phyloP scores from a whole-genome alignment of 2,888 invertebrate species.

The Argyresthia goedartella region DNA sequence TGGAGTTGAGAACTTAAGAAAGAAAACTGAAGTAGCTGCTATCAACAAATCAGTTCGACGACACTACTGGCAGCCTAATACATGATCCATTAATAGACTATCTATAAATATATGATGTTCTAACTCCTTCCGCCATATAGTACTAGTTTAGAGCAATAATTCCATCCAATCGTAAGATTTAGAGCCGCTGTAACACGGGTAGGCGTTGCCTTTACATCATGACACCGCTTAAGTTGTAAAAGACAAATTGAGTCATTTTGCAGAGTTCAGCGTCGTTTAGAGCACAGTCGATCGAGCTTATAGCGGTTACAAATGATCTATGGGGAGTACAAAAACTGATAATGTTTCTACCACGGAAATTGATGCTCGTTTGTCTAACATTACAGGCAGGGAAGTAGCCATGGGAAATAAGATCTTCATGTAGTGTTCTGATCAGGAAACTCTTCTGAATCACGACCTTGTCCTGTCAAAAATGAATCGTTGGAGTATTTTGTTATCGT shows the following conservation, averaged over 20 bases:
- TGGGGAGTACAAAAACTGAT: neutral
- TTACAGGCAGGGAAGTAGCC: neutral
- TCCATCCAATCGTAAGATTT: neutral
- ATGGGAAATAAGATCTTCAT: neutral
- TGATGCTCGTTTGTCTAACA: neutral
- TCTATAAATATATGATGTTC: too few relatives aligned
- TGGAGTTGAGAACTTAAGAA: too few relatives aligned
- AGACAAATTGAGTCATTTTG: slow-evolving; percentile 54
- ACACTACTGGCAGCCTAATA: too few relatives aligned
- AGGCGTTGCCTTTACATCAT: slow-evolving; percentile 50
- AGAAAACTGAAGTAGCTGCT: too few relatives aligned
- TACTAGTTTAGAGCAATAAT: neutral
- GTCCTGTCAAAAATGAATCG: neutral
- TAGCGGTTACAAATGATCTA: too few relatives aligned
- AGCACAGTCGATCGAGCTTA: neutral
- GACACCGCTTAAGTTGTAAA: slow-evolving; percentile 39
- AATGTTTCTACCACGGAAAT: neutral
- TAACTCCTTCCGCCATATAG: too few relatives aligned
- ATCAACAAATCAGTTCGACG: too few relatives aligned
- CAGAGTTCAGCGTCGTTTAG: slow-evolving; percentile 27
- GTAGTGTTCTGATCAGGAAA: neutral
- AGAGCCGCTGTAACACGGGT: slow-evolving; percentile 31
- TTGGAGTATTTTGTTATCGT: neutral
- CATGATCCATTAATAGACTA: too few relatives aligned
- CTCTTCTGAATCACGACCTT: neutral